Evolutionary conservation across 2,797 vertebrate species (phyloP), one percentile per base, ranked within the genome.

Genomic region (Chiroxiphia lanceolata): DNA sequence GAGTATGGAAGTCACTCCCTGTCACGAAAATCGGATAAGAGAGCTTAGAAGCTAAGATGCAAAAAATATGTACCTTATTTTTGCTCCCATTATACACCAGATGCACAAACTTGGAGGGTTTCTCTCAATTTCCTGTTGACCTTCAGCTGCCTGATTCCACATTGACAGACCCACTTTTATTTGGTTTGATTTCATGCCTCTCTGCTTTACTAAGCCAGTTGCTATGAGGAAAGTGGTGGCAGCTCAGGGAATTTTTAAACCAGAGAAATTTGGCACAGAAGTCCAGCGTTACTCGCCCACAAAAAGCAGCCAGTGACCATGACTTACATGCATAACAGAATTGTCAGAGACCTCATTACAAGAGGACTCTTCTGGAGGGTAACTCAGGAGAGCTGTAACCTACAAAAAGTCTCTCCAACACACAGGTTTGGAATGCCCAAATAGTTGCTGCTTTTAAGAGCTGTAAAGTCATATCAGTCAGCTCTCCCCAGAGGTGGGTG

Each of bases 1-100:
- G 59, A 99, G 98, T 96, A 99, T 99, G 75, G 99, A 99, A 27
- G 99, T 99, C 93, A 99, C 99, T 25, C 99, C 99, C 99, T 99
- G 95, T 69, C 83, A 95, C 5, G 13, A 95, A 85, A 94, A 94
- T 31, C 1, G 0, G 22, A 36, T 14, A 56, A 56, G n/a, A 93
- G 77, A 77, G 78, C 48, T 96, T 81, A 88, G 89, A 78, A 78
- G 36, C 27, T 25, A 80, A 83, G 42, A 91, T 29, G 31, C 38
- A 75, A 48, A 53, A 69, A 87, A 61, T 8, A 51, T 0, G 0
- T 18, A 31, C 50, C 77, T 89, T 90, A 87, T 61, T 93, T 94
- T 90, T 87, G 64, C 27, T 90, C 17, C n/a, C 60, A 20, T 84
- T 91, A 84, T 25, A 83, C 29, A 87, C 50, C 83, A 95, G 90